phyloP scores from a whole-genome alignment of 2,113 vertebrate genomes.

The Bubo scandiacus region DNA sequence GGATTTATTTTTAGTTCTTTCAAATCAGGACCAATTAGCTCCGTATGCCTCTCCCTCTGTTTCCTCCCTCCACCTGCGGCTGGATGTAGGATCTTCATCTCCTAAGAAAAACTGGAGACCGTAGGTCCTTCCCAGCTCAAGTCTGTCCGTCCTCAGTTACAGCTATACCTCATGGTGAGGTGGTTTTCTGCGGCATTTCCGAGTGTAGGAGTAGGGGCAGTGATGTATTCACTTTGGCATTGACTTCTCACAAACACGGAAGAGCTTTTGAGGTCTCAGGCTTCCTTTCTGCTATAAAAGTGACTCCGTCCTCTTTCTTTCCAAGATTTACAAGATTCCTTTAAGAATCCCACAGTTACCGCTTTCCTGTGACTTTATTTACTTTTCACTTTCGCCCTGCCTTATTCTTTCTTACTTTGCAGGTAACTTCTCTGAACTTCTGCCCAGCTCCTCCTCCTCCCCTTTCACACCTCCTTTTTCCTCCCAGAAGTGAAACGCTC shows the following conservation, averaged over 20 bases:
- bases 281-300: neutral
- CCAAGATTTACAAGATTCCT: neutral
- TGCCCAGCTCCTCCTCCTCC: neutral
- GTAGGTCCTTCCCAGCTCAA: neutral
- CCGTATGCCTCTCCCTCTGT: neutral
- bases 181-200: neutral
- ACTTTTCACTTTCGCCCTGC: neutral
- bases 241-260: neutral
- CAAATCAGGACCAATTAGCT: constrained; percentile 21
- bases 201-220: neutral
- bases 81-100: neutral
- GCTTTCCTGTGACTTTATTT: neutral
- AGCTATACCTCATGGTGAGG: neutral
- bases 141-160: neutral
- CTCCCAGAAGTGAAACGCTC: neutral
- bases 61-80: neutral
- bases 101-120: neutral
- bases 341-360: neutral
- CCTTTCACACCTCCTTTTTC: neutral
- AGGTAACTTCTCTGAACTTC: neutral
- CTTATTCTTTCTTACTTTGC: neutral
- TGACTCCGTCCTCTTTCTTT: neutral
- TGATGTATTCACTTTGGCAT: neutral
- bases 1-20: constrained; percentile 62
- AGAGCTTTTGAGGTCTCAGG: neutral